Evolutionary conservation across 2,113 vertebrate species (phyloP).

Genomic region (Hipposideros armiger): DNA sequence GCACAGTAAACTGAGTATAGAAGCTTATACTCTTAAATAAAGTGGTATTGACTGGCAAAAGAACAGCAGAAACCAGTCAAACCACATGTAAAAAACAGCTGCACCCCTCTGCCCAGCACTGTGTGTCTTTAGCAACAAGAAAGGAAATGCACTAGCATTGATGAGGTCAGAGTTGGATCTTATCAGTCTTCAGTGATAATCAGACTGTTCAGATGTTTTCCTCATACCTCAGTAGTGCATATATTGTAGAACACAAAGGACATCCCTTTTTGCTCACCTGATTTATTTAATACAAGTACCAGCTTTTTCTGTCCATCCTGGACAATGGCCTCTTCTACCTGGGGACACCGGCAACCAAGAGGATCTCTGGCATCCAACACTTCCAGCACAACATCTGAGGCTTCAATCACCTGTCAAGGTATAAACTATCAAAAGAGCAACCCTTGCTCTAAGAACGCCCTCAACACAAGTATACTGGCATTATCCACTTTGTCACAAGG

Average conservation of each 20-base stretch:
- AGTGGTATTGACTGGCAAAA: background rate
- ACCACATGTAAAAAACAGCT: background rate
- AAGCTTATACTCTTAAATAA: background rate
- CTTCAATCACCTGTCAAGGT: constrained; percentile 92
- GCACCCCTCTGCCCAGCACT: background rate
- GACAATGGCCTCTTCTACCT: constrained; percentile 92
- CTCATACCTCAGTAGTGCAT: constrained; percentile 84
- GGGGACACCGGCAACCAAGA: constrained; percentile 94
- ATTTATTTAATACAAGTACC: constrained; percentile 95
- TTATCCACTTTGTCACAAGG: background rate
- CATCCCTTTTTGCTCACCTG: constrained; percentile 88
- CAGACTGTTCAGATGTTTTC: constrained; percentile 84
- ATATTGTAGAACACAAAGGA: background rate
- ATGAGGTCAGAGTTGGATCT: constrained; percentile 91
- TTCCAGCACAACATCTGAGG: constrained; percentile 94
- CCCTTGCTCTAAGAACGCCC: background rate
- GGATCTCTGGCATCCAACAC: constrained; percentile 98
- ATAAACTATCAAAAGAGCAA: constrained; percentile 15
- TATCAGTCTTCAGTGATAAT: constrained; percentile 85
- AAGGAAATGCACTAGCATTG: background rate
- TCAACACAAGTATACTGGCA: background rate
- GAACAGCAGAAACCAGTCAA: background rate
- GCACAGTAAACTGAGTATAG: background rate
- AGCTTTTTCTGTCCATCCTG: constrained; percentile 91
- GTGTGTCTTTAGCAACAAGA: background rate